Evolutionary conservation across 2,888 invertebrate species (phyloP).

Genomic region (Caenorhabditis sinica): DNA sequence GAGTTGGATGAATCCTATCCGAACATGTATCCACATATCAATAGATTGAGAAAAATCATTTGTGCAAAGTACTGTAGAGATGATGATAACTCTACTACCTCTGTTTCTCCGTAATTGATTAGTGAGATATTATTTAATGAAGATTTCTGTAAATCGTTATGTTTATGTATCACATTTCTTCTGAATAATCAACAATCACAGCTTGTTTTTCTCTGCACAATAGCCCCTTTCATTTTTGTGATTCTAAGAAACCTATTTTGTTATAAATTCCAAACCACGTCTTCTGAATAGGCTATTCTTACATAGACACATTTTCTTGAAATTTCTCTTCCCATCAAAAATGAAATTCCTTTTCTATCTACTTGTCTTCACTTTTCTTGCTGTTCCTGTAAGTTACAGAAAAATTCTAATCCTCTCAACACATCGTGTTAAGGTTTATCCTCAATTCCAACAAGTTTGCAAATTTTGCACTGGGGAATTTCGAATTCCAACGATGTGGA

Average conservation of each 20-base stretch:
- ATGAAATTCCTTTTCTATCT: background rate
- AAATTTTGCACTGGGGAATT: conserved; percentile 13
- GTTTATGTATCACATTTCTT: too few relatives aligned
- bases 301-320: too few relatives aligned
- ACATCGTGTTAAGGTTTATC: background rate
- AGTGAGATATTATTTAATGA: background rate
- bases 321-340: too few relatives aligned
- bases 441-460: conserved; percentile 18
- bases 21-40: conserved; percentile 21
- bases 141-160: background rate
- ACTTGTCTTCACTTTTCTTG: too few relatives aligned
- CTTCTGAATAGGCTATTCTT: too few relatives aligned
- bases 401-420: too few relatives aligned
- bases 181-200: too few relatives aligned
- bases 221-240: background rate
- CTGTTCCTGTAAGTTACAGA: too few relatives aligned
- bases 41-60: background rate
- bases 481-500: background rate
- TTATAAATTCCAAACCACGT: too few relatives aligned
- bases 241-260: background rate
- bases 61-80: conserved; percentile 21
- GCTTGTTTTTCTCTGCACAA: too few relatives aligned
- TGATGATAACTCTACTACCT: too few relatives aligned
- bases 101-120: background rate
- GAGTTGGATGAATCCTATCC: conserved; percentile 15